These are phyloP conservation scores for Pheosia gnoma DNA, from an alignment of 2,888 invertebrate species.

Conservation along the genomic window DNA sequence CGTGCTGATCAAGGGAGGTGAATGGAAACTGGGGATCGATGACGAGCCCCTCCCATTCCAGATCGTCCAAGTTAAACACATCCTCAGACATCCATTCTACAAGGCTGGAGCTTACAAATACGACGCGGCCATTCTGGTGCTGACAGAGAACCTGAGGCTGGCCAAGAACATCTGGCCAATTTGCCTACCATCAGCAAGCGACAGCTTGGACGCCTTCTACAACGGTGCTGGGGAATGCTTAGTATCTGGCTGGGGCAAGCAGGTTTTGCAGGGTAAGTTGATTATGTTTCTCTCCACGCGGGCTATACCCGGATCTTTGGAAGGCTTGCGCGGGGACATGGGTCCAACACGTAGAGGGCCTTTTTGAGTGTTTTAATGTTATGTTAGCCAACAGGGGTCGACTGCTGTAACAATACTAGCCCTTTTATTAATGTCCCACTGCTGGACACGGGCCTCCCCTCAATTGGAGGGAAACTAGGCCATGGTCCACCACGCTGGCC, in stretches of 20 bases:
- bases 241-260: conserved; percentile 93
- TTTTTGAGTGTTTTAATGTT: too few relatives aligned
- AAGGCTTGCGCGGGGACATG: too few relatives aligned
- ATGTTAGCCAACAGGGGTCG: too few relatives aligned
- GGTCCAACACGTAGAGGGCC: too few relatives aligned
- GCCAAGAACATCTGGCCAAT: conserved; percentile 90
- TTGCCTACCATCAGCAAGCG: conserved; percentile 83
- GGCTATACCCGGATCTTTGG: too few relatives aligned
- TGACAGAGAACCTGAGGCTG: conserved; percentile 85
- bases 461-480: too few relatives aligned
- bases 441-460: too few relatives aligned
- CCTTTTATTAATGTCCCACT: too few relatives aligned
- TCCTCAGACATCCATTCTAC: conserved; percentile 89
- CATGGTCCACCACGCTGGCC: too few relatives aligned
- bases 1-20: conserved; percentile 90
- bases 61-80: conserved; percentile 87
- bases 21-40: conserved; percentile 92
- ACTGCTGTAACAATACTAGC: too few relatives aligned
- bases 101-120: conserved; percentile 84
- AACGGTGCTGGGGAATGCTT: conserved; percentile 86
- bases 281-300: neutral
- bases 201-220: conserved; percentile 83
- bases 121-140: conserved; percentile 89
- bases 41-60: conserved; percentile 92
- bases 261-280: conserved; percentile 88